These are phyloP conservation scores for Strigops habroptila DNA, from an alignment of 2,113 vertebrate species.

Conservation along the genomic window DNA sequence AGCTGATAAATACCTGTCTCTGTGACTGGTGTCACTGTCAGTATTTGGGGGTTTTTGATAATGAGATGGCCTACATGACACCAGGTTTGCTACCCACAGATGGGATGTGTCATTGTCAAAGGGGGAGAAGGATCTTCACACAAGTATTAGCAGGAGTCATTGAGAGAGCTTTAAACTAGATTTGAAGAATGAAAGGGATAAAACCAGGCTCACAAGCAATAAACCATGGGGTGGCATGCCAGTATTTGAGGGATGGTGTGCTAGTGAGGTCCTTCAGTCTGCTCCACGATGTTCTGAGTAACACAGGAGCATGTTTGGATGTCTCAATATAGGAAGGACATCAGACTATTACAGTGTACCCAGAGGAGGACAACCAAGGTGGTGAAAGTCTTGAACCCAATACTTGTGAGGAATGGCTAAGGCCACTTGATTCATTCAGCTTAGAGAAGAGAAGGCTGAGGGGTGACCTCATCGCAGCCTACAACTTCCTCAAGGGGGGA, in stretches of 20 bases:
- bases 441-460: neutral
- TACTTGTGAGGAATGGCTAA: neutral
- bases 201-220: neutral
- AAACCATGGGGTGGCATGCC: neutral
- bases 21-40: neutral
- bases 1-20: neutral
- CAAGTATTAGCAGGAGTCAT: neutral
- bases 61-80: rapidly evolving
- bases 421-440: neutral
- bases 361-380: neutral
- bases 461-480: neutral
- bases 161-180: neutral
- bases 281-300: neutral
- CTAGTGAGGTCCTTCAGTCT: neutral
- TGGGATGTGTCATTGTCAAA: neutral
- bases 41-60: neutral
- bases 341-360: neutral
- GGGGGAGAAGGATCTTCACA: neutral
- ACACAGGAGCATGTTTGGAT: neutral
- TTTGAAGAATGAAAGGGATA: neutral
- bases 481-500: neutral
- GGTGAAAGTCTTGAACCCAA: neutral
- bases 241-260: neutral
- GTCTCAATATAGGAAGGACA: neutral
- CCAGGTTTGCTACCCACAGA: neutral